Evolutionary conservation across 2,888 invertebrate genomes (phyloP), one percentile per base, ranked within the genome.

Genomic region (Lasioglossum calceatum): DNA sequence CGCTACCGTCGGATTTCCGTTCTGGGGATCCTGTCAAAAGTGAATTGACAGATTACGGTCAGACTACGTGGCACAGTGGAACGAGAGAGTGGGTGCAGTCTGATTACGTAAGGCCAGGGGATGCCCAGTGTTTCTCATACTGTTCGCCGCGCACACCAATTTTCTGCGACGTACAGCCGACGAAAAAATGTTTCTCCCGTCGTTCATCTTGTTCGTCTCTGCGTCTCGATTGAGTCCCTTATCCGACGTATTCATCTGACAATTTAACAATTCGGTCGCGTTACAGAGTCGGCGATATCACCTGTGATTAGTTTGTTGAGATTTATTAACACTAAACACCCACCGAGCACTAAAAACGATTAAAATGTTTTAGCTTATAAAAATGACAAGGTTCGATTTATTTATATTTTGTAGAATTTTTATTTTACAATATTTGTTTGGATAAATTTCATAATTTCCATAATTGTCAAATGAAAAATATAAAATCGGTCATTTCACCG

Each of bases 101-200:
- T 72, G 82, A 89, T 91, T 91, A 92, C 85, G 87, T 91, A 91
- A 91, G 88, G 61, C 85, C 85, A 73, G 83, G 58, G 89, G 84
- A 91, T 89, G 83, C 61, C 36, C 82, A 84, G 86, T 77, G 84
- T 73, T 77, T 84, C 85, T 86, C 91, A 77, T 77, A 74, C 54
- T 42, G 16, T 23, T 54, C 42, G 36, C 19, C 58, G 14, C 39
- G 19, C 23, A 16, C 23, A 32, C 71, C 19, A n/a, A 44, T 67
- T 84, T 12, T 39, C 16, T 8, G 27, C n/a, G 16, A 27, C 5
- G 5, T 4, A 8, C 64, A 14, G 32, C 14, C 19, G 7, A 67
- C 36, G 8, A 36, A 27, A 27, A 61, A 61, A 54, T 23, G 23
- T 50, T 50, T 0, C 19, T 16, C 4, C 16, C 2, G 7, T 50